Percentiles rank a stretch among this genome's conserved stretches.
These are phyloP conservation scores for Piscicola geometra DNA, from an alignment of 2,888 invertebrate species.

Conservation along the genomic window DNA sequence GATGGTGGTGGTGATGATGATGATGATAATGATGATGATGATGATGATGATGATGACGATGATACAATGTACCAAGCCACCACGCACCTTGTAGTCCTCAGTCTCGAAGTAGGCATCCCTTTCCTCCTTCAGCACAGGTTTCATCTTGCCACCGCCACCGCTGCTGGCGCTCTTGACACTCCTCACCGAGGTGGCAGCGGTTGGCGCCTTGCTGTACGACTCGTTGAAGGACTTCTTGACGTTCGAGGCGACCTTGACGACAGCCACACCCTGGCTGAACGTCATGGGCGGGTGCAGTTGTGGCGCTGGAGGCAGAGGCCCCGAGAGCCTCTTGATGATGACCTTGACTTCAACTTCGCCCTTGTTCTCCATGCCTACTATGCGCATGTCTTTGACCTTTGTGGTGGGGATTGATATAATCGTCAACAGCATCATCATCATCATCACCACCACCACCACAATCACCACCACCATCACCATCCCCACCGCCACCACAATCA, in stretches of 20 bases:
- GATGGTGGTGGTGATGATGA: not conserved
- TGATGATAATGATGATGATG: constrained; percentile 17
- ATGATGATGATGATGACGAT: constrained; percentile 20
- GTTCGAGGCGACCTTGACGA: constrained; percentile 22
- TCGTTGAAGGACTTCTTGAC: constrained; percentile 26
- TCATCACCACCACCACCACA: too few species aligned
- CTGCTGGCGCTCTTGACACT: not conserved
- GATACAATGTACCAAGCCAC: not conserved
- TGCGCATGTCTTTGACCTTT: not conserved
- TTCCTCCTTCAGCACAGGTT: constrained; percentile 34
- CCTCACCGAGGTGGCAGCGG: too few species aligned
- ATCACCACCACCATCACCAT: too few species aligned
- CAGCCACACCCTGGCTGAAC: not conserved
- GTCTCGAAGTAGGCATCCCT: constrained; percentile 54
- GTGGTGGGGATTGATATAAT: too few species aligned
- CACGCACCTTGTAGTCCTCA: constrained; percentile 48
- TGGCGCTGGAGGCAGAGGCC: constrained; percentile 29
- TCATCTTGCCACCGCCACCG: not conserved
- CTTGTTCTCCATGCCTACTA: constrained; percentile 41
- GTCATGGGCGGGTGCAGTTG: constrained; percentile 19
- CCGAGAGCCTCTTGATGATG: not conserved
- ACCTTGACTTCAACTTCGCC: constrained; percentile 19
- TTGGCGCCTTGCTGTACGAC: too few species aligned
- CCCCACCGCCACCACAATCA: too few species aligned
- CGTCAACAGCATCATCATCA: too few species aligned